A percentile compares a stretch with the other conserved stretches of the same genome.
phyloP scores from a whole-genome alignment of 2,113 vertebrate species.

The Odocoileus hemionus region DNA sequence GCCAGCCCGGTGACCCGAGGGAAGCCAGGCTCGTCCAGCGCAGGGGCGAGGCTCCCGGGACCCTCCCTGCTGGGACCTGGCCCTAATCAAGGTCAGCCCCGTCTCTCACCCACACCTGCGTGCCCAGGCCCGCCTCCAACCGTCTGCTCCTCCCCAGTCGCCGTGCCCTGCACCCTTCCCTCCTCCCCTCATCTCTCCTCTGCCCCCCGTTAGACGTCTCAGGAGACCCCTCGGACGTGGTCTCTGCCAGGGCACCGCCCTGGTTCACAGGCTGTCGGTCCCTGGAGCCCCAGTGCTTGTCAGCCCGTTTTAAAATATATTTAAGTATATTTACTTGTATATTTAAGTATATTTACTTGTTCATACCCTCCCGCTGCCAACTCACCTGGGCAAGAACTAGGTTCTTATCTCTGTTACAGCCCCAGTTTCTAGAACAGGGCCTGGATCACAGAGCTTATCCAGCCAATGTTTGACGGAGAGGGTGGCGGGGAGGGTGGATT shows the following conservation, averaged over 20 bases:
- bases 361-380: not conserved
- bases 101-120: fast-evolving
- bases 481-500: not conserved
- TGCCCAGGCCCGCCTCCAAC: not conserved
- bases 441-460: not conserved
- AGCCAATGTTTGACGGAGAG: no score
- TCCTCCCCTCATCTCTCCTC: fast-evolving
- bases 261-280: not conserved
- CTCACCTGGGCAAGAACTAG: fast-evolving
- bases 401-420: fast-evolving
- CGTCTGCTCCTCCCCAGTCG: not conserved
- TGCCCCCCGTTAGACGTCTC: not conserved
- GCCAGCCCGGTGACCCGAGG: fast-evolving
- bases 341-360: not conserved
- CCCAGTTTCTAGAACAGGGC: not conserved
- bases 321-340: not conserved
- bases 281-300: fast-evolving
- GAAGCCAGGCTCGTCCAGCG: not conserved
- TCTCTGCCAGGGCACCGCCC: not conserved
- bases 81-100: not conserved
- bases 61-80: not conserved
- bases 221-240: fast-evolving
- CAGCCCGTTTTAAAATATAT: not conserved
- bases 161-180: fast-evolving
- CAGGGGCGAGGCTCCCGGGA: fast-evolving